Base-by-base conservation (phyloP, 2,888 invertebrate species). In the Stictocephala bisonia region DNA sequence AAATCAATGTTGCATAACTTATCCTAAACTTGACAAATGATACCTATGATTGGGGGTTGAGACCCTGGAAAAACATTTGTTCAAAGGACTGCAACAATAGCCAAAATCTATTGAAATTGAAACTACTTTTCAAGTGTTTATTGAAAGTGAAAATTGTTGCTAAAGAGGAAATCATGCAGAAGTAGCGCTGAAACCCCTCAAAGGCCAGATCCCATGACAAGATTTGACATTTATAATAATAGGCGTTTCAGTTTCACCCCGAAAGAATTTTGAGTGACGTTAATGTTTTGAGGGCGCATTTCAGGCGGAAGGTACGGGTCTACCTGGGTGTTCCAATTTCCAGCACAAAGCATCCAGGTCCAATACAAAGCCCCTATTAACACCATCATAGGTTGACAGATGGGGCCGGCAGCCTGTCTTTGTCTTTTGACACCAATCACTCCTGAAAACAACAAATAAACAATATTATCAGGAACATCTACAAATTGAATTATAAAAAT, bases 251-350 rank as follows among this genome's bases (percentile, higher is more conserved):
- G 35, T 60, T 60, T 60, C 60, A 24, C 35, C 60, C 40, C 22
- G 31, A 7, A 35, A 29, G 15, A 29, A 22, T 60, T 60, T 60
- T 60, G 60, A 60, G 60, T 60, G 60, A 60, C 60, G 40, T 60
- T 60, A 35, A 60, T 60, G 60, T 60, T 60, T 60, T 60, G 60
- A 35, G 35, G 60, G 60, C 60, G 60, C 31, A 60, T 60, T 60
- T 60, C 60, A 35, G 35, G 60, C 60, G 60, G 60, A 60, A 60
- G 60, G 35, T 60, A 60, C 40, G 60, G 60, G 35, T 40, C 60
- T 27, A 60, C 60, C 60, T 60, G 60, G 60, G 60, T 60, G 60
- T 60, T 60, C 60, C 60, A 60, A 60, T 60, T 60, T 35, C 40
- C 6, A 24, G 35, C 31, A 60, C 60, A 60, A 60, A 60, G 60